Conservation (phyloP, 2,888 invertebrate genomes). For the Lampropteryx suffumata region DNA sequence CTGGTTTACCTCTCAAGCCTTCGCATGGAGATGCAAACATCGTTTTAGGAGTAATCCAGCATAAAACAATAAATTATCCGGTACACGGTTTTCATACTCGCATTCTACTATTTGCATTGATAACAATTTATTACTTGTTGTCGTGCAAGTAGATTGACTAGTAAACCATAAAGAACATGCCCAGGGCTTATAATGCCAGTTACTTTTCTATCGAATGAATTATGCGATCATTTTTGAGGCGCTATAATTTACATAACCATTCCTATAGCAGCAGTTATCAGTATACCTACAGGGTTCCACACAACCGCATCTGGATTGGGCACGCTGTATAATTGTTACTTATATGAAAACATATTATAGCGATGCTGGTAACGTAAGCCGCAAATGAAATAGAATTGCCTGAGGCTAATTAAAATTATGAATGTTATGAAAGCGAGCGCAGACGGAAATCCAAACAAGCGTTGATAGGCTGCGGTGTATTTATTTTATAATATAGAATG, state of each 20-base stretch:
- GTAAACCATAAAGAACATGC: too few species aligned
- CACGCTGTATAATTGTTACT: conserved; percentile 50
- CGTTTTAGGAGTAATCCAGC: not conserved
- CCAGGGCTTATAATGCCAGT: too few species aligned
- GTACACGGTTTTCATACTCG: too few species aligned
- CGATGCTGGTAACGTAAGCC: conserved; percentile 54
- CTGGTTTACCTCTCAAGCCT: conserved; percentile 26
- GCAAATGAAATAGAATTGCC: conserved; percentile 73
- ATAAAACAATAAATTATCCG: not conserved
- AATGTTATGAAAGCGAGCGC: conserved; percentile 46
- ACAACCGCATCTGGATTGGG: conserved; percentile 71
- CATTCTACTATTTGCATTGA: too few species aligned
- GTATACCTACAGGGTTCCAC: conserved; percentile 46
- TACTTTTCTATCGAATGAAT: not conserved
- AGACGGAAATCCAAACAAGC: conserved; percentile 43
- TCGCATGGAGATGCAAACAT: not conserved
- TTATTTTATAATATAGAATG: conserved; percentile 27
- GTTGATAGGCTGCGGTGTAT: conserved; percentile 29
- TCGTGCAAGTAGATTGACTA: too few species aligned
- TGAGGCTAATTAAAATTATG: conserved; percentile 67
- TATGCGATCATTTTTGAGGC: conserved; percentile 21
- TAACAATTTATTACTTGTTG: too few species aligned
- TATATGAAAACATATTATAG: conserved; percentile 42
- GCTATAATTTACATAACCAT: conserved; percentile 53
- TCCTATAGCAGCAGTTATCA: conserved; percentile 54